Evolutionary conservation across 2,113 vertebrate genomes (phyloP).

Genomic region (Rhizomys pruinosus): DNA sequence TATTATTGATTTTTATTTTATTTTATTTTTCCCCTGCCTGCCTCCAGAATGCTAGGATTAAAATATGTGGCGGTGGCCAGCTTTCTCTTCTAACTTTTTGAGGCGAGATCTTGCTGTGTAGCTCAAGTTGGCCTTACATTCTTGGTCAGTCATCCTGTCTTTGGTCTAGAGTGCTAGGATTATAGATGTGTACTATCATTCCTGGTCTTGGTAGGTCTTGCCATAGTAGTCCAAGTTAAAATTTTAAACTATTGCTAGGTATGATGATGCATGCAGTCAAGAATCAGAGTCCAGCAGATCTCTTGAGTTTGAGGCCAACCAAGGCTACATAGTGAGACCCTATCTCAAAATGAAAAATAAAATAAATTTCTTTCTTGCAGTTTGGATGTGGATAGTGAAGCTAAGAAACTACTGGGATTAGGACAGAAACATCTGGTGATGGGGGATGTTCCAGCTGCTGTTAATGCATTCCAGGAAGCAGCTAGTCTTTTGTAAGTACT

Average conservation of each 20-base stretch:
- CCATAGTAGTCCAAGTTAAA: background rate
- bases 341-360: background rate
- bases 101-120: background rate
- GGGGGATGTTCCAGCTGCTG: constrained; percentile 95
- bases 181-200: too few species aligned
- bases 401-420: constrained; percentile 95
- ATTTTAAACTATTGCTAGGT: too few species aligned
- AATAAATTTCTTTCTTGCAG: constrained; percentile 79
- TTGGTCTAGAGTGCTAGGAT: background rate
- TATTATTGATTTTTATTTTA: background rate
- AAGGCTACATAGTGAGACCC: too few species aligned
- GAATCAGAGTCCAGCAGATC: too few species aligned
- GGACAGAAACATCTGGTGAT: constrained; percentile 97
- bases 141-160: background rate
- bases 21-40: background rate
- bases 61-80: too few species aligned
- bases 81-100: background rate
- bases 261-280: too few species aligned
- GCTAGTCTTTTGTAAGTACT: constrained; percentile 95
- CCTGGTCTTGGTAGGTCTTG: background rate
- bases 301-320: background rate
- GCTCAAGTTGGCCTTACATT: background rate
- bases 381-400: constrained; percentile 93
- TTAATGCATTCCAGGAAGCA: constrained; percentile 96
- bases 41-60: background rate